Percentiles rank a stretch among this genome's conserved stretches.
Conservation (phyloP, 2,113 vertebrate genomes). For the Oreochromis tanganicae region DNA sequence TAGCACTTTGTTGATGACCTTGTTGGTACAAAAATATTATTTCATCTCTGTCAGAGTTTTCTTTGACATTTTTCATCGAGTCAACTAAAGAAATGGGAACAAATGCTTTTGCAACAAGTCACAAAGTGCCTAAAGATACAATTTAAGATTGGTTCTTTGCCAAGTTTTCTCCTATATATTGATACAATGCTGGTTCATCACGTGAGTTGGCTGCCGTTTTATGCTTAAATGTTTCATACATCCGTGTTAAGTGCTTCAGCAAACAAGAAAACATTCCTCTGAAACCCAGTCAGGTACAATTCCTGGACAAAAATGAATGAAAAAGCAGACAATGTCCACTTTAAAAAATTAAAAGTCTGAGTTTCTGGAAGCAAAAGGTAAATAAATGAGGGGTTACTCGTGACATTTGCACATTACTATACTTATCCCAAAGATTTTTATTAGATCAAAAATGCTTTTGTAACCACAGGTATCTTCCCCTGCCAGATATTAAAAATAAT, state of each 20-base stretch:
- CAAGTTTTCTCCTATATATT: neutral
- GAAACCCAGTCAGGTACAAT: neutral
- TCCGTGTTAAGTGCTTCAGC: too few relatives aligned
- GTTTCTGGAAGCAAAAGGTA: neutral
- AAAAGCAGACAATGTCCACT: neutral
- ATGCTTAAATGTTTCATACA: neutral
- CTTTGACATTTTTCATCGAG: too few relatives aligned
- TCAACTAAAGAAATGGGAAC: too few relatives aligned
- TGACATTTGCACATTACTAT: neutral
- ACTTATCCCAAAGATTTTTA: neutral
- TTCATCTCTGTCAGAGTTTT: too few relatives aligned
- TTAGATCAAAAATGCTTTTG: neutral
- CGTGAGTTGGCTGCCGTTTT: neutral
- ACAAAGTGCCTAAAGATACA: too few relatives aligned
- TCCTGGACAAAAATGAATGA: neutral
- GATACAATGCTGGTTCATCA: neutral
- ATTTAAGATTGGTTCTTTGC: too few relatives aligned
- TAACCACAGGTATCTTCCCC: neutral
- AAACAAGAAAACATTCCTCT: too few relatives aligned
- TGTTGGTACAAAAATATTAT: too few relatives aligned
- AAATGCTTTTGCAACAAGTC: too few relatives aligned
- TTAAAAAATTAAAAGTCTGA: neutral
- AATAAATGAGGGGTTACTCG: fast-evolving
- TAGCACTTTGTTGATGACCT: too few relatives aligned
- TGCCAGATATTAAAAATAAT: neutral